phyloP scores from a whole-genome alignment of 2,888 invertebrate species.

The Exephanes ischioxanthus region DNA sequence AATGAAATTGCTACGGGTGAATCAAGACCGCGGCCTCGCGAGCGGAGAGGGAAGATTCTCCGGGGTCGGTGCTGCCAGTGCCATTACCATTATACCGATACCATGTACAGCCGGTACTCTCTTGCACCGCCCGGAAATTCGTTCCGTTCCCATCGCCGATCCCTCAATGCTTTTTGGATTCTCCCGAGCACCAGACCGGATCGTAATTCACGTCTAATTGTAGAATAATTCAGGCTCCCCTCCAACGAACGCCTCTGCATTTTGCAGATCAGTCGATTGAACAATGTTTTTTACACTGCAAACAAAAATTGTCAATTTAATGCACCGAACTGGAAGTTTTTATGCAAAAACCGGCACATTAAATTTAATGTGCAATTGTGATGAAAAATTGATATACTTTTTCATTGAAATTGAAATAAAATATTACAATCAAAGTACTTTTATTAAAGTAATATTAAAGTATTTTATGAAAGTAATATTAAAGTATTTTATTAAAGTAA shows the following conservation, averaged over 20 bases:
- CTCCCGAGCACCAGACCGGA: slow-evolving; percentile 58
- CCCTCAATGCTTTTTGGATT: slow-evolving; percentile 46
- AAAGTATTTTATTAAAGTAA: too few relatives aligned
- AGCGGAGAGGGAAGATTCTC: slow-evolving; percentile 52
- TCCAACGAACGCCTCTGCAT: slow-evolving; percentile 37
- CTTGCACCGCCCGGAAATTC: slow-evolving; percentile 34
- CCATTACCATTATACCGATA: slow-evolving; percentile 32
- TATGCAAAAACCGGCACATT: too few relatives aligned
- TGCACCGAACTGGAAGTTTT: too few relatives aligned
- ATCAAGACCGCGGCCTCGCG: slow-evolving; percentile 51
- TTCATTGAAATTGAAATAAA: too few relatives aligned
- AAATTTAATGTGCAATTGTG: too few relatives aligned
- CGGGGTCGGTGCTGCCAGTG: slow-evolving; percentile 27
- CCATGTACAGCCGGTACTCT: slow-evolving; percentile 14
- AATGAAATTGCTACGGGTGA: slow-evolving; percentile 62
- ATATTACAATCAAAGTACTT: too few relatives aligned
- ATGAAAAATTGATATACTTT: too few relatives aligned
- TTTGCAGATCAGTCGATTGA: neutral
- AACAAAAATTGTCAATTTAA: too few relatives aligned
- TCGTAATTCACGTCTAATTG: slow-evolving; percentile 75
- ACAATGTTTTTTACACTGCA: neutral
- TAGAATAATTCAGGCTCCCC: slow-evolving; percentile 72
- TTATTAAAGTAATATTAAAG: too few relatives aligned
- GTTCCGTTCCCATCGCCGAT: slow-evolving; percentile 47
- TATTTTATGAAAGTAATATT: too few relatives aligned